These are phyloP conservation scores for Anneissia japonica DNA, from an alignment of 35 echinoderm and acorn worm genomes.

Conservation along the genomic window DNA sequence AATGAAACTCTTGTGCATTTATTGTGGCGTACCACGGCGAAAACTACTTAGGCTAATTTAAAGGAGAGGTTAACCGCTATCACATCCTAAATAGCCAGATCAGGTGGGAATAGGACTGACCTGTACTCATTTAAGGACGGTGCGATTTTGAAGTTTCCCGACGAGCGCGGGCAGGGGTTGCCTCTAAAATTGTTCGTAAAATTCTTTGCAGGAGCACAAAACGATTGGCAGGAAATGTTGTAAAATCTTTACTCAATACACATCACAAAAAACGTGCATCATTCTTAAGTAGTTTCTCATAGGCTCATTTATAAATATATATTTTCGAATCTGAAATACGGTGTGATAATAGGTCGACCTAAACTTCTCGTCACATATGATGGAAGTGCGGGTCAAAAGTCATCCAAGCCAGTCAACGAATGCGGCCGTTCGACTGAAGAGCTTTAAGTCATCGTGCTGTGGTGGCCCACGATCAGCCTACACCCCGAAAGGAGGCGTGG, in stretches of 20 bases:
- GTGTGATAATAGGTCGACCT: not conserved
- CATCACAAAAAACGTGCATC: not conserved
- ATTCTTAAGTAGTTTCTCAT: not conserved
- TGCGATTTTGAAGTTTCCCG: too few species aligned
- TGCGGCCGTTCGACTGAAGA: not conserved
- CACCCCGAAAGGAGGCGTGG: not conserved
- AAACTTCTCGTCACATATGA: not conserved
- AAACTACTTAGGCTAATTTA: not conserved
- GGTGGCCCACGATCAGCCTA: not conserved
- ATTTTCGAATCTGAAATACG: not conserved
- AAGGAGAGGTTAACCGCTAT: not conserved
- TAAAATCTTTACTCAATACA: not conserved
- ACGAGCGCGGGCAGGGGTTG: too few species aligned
- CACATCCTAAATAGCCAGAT: not conserved
- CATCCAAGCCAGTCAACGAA: not conserved
- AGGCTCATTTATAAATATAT: not conserved
- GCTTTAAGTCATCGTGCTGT: not conserved
- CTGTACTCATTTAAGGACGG: not conserved
- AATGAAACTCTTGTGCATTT: too few species aligned
- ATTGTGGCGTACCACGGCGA: not conserved
- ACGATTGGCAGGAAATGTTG: not conserved
- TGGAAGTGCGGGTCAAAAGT: not conserved
- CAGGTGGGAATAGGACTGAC: not conserved
- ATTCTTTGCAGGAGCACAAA: not conserved
- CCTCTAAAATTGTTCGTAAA: too few species aligned